Conservation (phyloP, 2,797 vertebrate species). For the Babyrousa celebensis region DNA sequence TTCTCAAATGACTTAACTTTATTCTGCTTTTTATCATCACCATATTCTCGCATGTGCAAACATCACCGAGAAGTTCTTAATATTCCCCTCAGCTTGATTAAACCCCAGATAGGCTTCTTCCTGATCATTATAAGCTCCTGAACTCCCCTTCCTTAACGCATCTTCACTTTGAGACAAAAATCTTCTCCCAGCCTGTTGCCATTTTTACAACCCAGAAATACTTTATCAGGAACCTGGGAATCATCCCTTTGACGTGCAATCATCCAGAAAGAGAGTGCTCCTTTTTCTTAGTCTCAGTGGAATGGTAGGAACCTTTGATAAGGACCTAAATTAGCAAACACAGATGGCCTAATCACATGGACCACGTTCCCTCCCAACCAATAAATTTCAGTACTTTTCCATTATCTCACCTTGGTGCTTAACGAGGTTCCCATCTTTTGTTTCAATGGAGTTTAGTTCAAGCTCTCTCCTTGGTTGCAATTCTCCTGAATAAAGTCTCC, state of each 20-base stretch:
- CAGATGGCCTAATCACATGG: neutral
- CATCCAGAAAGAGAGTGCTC: neutral
- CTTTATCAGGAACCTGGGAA: neutral
- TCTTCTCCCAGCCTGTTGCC: neutral
- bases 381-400: neutral
- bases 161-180: neutral
- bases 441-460: neutral
- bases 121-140: neutral
- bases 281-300: neutral
- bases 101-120: neutral
- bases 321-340: neutral
- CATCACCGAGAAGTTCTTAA: neutral
- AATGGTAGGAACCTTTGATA: neutral
- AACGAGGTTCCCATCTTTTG: neutral
- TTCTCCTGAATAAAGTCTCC: neutral
- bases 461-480: neutral
- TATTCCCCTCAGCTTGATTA: neutral
- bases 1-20: neutral
- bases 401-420: neutral
- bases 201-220: constrained; percentile 14
- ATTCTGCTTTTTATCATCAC: neutral
- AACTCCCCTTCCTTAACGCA: neutral
- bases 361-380: neutral
- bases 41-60: neutral
- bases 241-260: neutral